These are phyloP conservation scores for Fulica atra DNA, from an alignment of 2,113 vertebrate genomes.

Conservation along the genomic window DNA sequence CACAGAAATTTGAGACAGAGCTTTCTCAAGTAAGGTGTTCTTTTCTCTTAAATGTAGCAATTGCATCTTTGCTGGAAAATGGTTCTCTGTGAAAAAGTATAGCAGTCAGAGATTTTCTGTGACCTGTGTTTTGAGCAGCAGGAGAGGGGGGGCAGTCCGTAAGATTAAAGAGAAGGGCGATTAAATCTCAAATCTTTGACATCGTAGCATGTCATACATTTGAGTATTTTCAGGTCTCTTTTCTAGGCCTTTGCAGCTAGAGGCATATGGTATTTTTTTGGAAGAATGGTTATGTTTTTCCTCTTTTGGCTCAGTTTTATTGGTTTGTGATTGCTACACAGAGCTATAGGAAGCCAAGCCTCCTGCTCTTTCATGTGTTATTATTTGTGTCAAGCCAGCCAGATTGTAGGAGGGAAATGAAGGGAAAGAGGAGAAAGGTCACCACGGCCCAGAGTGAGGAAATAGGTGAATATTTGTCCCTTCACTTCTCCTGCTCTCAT, in stretches of 20 bases:
- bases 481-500: background rate
- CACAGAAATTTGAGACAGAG: constrained; percentile 67
- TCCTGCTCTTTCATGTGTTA: constrained; percentile 46
- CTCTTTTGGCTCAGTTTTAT: background rate
- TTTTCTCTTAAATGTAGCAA: background rate
- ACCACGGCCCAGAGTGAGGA: background rate
- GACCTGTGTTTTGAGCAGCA: background rate
- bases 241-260: background rate
- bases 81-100: background rate
- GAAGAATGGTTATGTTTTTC: background rate
- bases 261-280: background rate
- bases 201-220: background rate
- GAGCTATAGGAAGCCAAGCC: background rate
- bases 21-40: constrained; percentile 74
- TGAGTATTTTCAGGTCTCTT: background rate
- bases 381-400: constrained; percentile 19
- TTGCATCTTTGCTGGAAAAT: background rate
- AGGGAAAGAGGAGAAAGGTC: constrained; percentile 38
- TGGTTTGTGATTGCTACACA: background rate
- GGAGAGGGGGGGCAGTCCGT: background rate
- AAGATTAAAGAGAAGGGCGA: background rate
- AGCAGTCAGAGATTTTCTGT: background rate
- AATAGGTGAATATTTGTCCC: constrained; percentile 26
- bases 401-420: constrained; percentile 18
- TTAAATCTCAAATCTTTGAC: background rate